Evolutionary conservation across 2,113 vertebrate species (phyloP), one percentile per base, ranked within the genome.

Genomic region (Seriola aureovittata): DNA sequence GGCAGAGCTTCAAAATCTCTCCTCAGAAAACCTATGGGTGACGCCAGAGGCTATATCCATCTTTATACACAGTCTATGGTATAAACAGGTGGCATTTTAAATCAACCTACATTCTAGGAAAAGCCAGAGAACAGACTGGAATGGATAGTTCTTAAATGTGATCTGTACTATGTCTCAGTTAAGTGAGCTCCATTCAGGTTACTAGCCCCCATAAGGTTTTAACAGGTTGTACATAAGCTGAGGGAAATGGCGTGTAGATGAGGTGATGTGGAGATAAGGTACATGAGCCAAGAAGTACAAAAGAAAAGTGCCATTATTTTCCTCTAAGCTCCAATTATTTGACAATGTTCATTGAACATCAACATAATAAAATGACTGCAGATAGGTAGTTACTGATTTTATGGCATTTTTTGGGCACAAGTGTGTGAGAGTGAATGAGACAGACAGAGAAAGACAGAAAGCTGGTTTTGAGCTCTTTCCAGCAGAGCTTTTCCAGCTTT

Each of bases 141-240:
- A 79, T 23, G 21, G 11, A 71, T 16, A 48, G 54, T 38, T 55
- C 38, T 69, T 58, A 40, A 72, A 36, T 40, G 50, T 42, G 17
- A 85, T 84, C 64, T 72, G 48, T 19, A 59, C n/a, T 1, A 3
- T 1, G 23, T 64, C 66, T 75, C 72, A n/a, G 71, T 64, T 66
- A 75, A 86, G 65, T 64, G 76, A 78, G 52, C 74, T 34, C 48
- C 69, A 44, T 71, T 80, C 63, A 29, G 67, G 70, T 89, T 89
- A 71, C 72, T 32, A 36, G 66, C 69, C 67, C 67, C 82, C 68
- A 14, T 84, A 85, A 82, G 62, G 42, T 69, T 81, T 78, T 88
- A 71, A 84, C 73, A 79, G 64, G 73, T 13, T 69, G 67, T 79
- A 64, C 60, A 52, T 34, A 48, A 55, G 52, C 23, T 25, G 36